phyloP scores from a whole-genome alignment of 2,888 invertebrate genomes.

The Latheticus oryzae region DNA sequence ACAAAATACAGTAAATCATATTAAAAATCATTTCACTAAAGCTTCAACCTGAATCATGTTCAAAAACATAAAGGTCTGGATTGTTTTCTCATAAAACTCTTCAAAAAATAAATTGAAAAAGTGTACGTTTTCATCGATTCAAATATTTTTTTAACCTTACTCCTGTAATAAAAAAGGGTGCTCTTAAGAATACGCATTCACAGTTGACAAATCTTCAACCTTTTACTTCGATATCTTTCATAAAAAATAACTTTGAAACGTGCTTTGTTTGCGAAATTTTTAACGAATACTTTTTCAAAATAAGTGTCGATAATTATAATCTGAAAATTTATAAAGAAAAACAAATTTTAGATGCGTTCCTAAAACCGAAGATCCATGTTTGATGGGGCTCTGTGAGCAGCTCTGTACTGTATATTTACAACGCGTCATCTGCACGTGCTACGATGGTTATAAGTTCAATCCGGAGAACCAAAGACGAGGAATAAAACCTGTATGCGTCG shows the following conservation, averaged over 20 bases:
- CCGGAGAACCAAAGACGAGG: constrained; percentile 70
- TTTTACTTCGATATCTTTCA: constrained; percentile 23
- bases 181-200: constrained; percentile 21
- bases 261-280: constrained; percentile 15
- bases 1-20: too few species aligned
- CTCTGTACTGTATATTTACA: constrained; percentile 73
- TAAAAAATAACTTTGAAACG: constrained; percentile 23
- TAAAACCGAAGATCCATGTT: constrained; percentile 73
- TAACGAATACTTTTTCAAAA: neutral
- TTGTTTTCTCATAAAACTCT: constrained; percentile 14
- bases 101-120: constrained; percentile 13
- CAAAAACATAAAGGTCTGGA: constrained; percentile 7
- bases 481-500: constrained; percentile 73
- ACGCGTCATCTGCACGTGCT: constrained; percentile 75
- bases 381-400: constrained; percentile 74
- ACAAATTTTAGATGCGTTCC: constrained; percentile 70
- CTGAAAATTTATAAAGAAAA: too few species aligned
- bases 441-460: constrained; percentile 72
- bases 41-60: too few species aligned
- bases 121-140: constrained; percentile 14
- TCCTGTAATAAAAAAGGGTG: constrained; percentile 16
- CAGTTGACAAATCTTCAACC: constrained; percentile 29
- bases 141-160: constrained; percentile 33
- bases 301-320: neutral
- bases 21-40: too few species aligned